Conservation (phyloP, 2,113 vertebrate genomes). For the Bubo blakistoni region DNA sequence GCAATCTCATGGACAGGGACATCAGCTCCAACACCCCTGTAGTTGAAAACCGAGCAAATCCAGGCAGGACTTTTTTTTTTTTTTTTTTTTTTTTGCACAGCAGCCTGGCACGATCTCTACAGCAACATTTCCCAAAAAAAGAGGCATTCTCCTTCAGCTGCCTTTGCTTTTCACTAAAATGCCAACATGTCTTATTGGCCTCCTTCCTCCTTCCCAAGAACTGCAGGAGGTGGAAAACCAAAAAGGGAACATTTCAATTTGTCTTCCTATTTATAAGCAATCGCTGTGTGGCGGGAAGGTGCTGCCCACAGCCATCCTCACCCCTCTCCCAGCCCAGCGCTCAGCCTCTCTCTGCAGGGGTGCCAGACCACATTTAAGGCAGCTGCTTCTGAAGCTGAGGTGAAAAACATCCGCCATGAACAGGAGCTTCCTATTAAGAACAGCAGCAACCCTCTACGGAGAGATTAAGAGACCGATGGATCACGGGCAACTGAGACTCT, state of each 20-base stretch:
- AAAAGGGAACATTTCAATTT: background rate
- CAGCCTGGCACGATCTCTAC: background rate
- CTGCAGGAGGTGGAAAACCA: background rate
- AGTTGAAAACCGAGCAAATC: background rate
- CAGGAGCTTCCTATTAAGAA: background rate
- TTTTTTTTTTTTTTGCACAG: background rate
- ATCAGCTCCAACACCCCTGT: background rate
- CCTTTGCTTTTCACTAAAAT: background rate
- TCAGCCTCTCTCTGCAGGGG: background rate
- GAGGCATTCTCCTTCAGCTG: background rate
- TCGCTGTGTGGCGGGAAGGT: accelerated
- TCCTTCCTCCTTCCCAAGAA: background rate
- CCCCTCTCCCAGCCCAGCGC: background rate
- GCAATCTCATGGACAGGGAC: background rate
- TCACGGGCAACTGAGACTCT: background rate
- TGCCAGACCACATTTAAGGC: background rate
- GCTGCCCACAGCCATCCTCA: background rate
- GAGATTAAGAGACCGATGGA: background rate
- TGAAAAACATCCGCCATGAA: background rate
- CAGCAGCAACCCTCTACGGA: background rate
- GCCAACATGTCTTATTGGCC: background rate
- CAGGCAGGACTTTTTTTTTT: background rate
- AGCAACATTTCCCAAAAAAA: background rate
- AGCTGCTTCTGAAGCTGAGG: background rate
- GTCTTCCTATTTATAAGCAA: background rate